phyloP scores from a whole-genome alignment of 2,113 vertebrate species.

The Bungarus multicinctus region DNA sequence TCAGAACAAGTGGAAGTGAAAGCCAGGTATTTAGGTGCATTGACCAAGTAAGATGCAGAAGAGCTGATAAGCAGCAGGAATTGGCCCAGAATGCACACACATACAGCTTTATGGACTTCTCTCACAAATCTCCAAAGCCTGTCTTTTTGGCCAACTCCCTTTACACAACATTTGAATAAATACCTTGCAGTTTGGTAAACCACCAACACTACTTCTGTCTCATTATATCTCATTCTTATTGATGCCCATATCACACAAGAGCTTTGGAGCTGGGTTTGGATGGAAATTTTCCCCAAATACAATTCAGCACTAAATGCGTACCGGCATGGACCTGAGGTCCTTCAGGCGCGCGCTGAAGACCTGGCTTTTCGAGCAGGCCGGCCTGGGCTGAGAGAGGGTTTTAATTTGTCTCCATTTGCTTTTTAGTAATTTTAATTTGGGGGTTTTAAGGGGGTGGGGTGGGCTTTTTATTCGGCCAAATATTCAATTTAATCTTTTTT shows the following conservation, averaged over 20 bases:
- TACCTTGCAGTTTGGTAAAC: background rate
- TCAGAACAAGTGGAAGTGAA: conserved; percentile 9
- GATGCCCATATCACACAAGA: background rate
- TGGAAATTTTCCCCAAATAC: background rate
- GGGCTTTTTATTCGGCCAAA: no score
- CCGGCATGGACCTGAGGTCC: no score
- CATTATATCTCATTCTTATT: background rate
- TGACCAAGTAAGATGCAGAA: background rate
- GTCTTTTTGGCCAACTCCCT: background rate
- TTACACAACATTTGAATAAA: conserved; percentile 2
- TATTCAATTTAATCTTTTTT: no score
- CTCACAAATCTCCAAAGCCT: background rate
- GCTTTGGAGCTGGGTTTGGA: background rate
- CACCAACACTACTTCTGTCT: background rate
- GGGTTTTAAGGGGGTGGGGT: no score
- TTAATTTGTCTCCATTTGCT: no score
- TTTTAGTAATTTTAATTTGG: no score
- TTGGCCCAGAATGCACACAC: background rate
- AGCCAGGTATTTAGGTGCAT: background rate
- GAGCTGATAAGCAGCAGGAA: background rate
- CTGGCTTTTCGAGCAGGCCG: no score
- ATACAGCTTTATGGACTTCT: background rate
- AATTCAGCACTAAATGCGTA: background rate
- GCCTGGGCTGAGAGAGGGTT: no score
- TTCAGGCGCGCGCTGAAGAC: no score